phyloP scores from a whole-genome alignment of 2,888 invertebrate species.

The Podotricha telesiphe region DNA sequence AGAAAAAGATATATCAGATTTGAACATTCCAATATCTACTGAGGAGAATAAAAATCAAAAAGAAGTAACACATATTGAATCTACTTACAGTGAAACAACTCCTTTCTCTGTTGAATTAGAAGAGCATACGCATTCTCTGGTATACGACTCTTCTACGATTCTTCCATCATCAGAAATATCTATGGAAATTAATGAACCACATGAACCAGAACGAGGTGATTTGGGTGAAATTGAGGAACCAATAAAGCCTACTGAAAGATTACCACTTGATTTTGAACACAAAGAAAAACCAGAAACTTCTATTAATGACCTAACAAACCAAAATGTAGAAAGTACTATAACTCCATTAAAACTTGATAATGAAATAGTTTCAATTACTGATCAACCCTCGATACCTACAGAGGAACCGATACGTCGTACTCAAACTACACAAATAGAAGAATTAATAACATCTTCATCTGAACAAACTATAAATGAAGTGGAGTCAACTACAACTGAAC shows the following conservation, averaged over 20 bases:
- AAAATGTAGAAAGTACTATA: constrained; percentile 25
- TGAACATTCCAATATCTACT: constrained; percentile 12
- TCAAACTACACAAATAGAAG: constrained; percentile 21
- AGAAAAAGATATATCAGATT: background rate
- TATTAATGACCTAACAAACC: constrained; percentile 4
- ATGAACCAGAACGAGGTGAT: constrained; percentile 48
- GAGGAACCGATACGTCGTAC: constrained; percentile 21
- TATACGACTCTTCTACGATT: constrained; percentile 50
- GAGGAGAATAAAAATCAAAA: constrained; percentile 33
- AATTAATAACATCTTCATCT: constrained; percentile 36
- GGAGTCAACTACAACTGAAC: constrained; percentile 33
- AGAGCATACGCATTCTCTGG: constrained; percentile 62
- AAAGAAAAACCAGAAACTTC: constrained; percentile 25
- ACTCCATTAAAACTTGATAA: constrained; percentile 12
- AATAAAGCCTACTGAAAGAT: constrained; percentile 44
- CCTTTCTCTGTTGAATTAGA: constrained; percentile 65
- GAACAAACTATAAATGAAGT: constrained; percentile 35
- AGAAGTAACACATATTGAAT: constrained; percentile 39
- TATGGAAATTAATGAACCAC: constrained; percentile 43
- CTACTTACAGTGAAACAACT: constrained; percentile 50
- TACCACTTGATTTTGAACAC: constrained; percentile 19
- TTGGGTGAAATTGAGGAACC: constrained; percentile 45
- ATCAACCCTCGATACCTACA: constrained; percentile 9
- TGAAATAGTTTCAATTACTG: constrained; percentile 14
- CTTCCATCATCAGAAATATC: constrained; percentile 44